Conservation (phyloP, 2,888 invertebrate genomes). For the Nephrotoma guestfalica region DNA sequence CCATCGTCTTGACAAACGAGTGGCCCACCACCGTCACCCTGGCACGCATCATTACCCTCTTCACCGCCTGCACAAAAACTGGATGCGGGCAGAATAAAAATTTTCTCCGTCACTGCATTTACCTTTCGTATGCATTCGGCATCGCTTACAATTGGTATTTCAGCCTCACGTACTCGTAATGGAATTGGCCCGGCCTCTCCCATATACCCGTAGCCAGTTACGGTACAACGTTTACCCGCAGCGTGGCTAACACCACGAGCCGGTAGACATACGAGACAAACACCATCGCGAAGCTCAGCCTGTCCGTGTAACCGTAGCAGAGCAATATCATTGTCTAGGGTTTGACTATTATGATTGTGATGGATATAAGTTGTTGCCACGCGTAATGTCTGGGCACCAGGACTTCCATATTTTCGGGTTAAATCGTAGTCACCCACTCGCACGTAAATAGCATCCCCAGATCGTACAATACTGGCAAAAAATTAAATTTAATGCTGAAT, state of each 20-base stretch:
- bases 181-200: constrained; percentile 91
- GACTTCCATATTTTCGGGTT: constrained; percentile 79
- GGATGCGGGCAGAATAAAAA: constrained; percentile 82
- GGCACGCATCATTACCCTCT: constrained; percentile 84
- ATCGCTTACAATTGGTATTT: constrained; percentile 84
- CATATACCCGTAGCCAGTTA: constrained; percentile 91
- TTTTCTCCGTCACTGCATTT: constrained; percentile 88
- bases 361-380: constrained; percentile 91
- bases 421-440: constrained; percentile 86
- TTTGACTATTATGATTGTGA: constrained; percentile 91
- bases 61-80: constrained; percentile 92
- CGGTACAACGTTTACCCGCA: constrained; percentile 81
- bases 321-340: constrained; percentile 88
- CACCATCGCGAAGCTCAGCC: constrained; percentile 74
- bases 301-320: constrained; percentile 77
- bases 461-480: constrained; percentile 68
- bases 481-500: neutral
- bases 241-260: constrained; percentile 78
- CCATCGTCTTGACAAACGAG: constrained; percentile 86
- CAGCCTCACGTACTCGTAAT: constrained; percentile 74
- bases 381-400: constrained; percentile 77
- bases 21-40: constrained; percentile 92
- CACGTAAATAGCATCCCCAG: constrained; percentile 86
- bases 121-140: constrained; percentile 85
- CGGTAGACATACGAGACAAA: constrained; percentile 59